Conservation (phyloP, 1,140 invertebrate genomes). For the Drosophila asahinai region DNA sequence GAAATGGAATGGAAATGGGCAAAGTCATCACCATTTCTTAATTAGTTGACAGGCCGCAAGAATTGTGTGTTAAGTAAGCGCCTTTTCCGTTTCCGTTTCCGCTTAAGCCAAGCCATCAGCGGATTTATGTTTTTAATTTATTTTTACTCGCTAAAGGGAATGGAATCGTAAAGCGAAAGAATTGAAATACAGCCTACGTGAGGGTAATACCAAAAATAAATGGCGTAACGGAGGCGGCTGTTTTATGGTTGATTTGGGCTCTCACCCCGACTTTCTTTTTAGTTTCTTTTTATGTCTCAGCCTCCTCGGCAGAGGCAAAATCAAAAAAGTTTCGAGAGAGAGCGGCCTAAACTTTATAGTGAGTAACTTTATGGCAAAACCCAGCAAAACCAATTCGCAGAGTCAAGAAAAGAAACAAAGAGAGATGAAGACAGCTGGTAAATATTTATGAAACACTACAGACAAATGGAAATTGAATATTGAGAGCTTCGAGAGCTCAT, state of each 20-base stretch:
- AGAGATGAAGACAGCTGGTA: neutral
- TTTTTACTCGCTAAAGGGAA: slow-evolving; percentile 53
- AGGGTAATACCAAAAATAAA: slow-evolving; percentile 63
- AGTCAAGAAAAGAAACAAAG: neutral
- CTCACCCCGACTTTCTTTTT: slow-evolving; percentile 16
- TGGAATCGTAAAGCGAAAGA: slow-evolving; percentile 17
- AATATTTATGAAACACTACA: slow-evolving; percentile 42
- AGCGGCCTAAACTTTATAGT: slow-evolving; percentile 40
- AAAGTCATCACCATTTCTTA: slow-evolving; percentile 65
- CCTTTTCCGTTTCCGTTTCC: neutral
- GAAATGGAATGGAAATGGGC: slow-evolving; percentile 14
- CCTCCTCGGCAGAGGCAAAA: slow-evolving; percentile 21
- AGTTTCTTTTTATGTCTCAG: slow-evolving; percentile 45
- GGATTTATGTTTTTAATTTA: slow-evolving; percentile 64
- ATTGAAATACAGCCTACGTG: slow-evolving; percentile 66
- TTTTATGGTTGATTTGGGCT: slow-evolving; percentile 62
- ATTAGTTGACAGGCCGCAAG: slow-evolving; percentile 61
- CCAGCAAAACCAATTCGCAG: slow-evolving; percentile 4
- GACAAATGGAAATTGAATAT: slow-evolving; percentile 12
- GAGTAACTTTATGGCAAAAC: slow-evolving; percentile 23
- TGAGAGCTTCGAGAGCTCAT: slow-evolving; percentile 27
- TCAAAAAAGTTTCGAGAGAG: slow-evolving; percentile 30
- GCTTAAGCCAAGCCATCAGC: slow-evolving; percentile 10
- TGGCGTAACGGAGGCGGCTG: slow-evolving; percentile 34
- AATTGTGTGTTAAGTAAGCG: slow-evolving; percentile 36